Evolutionary conservation across 2,888 invertebrate genomes (phyloP).

Genomic region (Cheilosia urbana): DNA sequence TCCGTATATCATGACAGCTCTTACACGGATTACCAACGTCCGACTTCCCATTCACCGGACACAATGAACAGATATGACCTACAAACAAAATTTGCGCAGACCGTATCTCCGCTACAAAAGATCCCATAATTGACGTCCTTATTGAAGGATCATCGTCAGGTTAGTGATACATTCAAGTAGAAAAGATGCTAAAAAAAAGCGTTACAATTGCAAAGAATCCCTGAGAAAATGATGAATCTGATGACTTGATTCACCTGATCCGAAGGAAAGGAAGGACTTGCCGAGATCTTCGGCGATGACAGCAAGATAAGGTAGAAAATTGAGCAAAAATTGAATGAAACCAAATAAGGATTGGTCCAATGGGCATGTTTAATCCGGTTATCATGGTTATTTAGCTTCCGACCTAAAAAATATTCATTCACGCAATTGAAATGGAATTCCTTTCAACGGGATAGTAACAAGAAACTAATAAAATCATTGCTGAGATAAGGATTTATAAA

Average conservation of each 20-base stretch:
- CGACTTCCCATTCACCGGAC: slow-evolving; percentile 65
- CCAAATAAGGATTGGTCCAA: slow-evolving; percentile 19
- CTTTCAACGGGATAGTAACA: not conserved
- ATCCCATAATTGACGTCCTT: slow-evolving; percentile 69
- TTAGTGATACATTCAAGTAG: slow-evolving; percentile 57
- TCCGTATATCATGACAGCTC: slow-evolving; percentile 72
- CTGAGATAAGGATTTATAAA: slow-evolving; percentile 61
- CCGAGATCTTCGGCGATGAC: slow-evolving; percentile 24
- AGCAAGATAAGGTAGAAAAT: slow-evolving; percentile 42
- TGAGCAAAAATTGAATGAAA: slow-evolving; percentile 53
- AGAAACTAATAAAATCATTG: slow-evolving; percentile 37
- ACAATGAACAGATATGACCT: slow-evolving; percentile 30
- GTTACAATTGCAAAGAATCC: slow-evolving; percentile 63
- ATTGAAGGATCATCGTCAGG: slow-evolving; percentile 53
- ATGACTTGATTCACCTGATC: slow-evolving; percentile 64
- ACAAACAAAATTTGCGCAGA: slow-evolving; percentile 49
- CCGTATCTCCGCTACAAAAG: slow-evolving; percentile 67
- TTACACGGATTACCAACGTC: slow-evolving; percentile 68
- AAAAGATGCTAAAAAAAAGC: slow-evolving; percentile 54
- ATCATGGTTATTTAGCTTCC: slow-evolving; percentile 50
- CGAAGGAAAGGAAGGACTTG: slow-evolving; percentile 12
- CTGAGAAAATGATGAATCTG: slow-evolving; percentile 63
- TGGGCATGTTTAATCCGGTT: slow-evolving; percentile 68
- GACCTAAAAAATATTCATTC: slow-evolving; percentile 27
- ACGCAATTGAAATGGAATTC: slow-evolving; percentile 4